A percentile compares a stretch with the other conserved stretches of the same genome.
phyloP scores from a whole-genome alignment of 2,113 vertebrate genomes.

The Telmatochromis sp. region DNA sequence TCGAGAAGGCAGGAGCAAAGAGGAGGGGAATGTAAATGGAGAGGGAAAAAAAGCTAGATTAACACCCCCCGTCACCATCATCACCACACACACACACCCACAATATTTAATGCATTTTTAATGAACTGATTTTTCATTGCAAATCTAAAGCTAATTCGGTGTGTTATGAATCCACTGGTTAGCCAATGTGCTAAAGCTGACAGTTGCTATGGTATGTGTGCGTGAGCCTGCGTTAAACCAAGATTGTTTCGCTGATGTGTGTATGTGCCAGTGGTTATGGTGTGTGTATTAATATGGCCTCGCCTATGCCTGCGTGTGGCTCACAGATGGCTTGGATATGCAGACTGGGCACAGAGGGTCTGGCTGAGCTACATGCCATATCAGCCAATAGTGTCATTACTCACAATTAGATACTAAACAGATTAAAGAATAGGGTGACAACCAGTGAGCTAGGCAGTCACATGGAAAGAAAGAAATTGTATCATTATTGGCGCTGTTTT shows the following conservation, averaged over 20 bases:
- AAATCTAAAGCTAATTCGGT: conserved; percentile 52
- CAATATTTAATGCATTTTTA: conserved; percentile 62
- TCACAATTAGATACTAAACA: conserved; percentile 62
- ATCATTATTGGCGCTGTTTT: background rate
- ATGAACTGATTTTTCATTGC: conserved; percentile 66
- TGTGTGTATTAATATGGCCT: background rate
- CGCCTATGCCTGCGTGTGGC: background rate
- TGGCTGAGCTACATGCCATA: conserved; percentile 41
- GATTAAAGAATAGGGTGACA: conserved; percentile 53
- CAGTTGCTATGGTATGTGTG: background rate
- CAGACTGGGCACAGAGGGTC: conserved; percentile 49
- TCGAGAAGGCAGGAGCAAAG: background rate
- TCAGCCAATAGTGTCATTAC: conserved; percentile 57
- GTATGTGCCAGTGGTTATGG: background rate
- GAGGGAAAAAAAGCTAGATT: background rate
- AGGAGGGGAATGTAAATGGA: background rate
- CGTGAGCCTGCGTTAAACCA: background rate
- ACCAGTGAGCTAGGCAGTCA: conserved; percentile 9
- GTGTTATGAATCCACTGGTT: conserved; percentile 41
- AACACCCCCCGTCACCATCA: background rate
- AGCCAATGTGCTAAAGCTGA: conserved; percentile 26
- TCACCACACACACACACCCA: background rate
- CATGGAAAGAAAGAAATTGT: background rate
- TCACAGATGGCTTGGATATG: conserved; percentile 65
- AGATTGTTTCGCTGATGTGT: background rate